Evolutionary conservation across 2,113 vertebrate species (phyloP).

Genomic region (Amazona vittata): DNA sequence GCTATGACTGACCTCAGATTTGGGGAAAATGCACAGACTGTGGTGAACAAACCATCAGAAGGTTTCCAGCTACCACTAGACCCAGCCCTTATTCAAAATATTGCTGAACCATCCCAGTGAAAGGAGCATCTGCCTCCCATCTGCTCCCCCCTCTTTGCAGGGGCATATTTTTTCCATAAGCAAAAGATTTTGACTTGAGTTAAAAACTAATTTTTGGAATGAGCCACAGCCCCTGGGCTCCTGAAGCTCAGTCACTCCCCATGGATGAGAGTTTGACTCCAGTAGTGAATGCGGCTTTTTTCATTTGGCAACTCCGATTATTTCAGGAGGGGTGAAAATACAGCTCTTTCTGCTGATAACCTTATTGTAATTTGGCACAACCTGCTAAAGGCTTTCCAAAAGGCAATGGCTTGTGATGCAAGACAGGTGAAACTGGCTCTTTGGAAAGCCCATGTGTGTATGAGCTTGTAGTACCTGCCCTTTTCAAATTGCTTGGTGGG

Average conservation of each 20-base stretch:
- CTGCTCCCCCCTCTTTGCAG: background rate
- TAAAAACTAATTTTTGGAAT: background rate
- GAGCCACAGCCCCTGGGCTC: background rate
- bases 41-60: background rate
- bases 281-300: background rate
- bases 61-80: background rate
- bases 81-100: background rate
- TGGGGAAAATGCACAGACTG: background rate
- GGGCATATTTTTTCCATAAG: background rate
- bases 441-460: background rate
- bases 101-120: background rate
- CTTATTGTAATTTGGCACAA: background rate
- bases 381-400: background rate
- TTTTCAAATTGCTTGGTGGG: background rate
- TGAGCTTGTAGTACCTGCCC: background rate
- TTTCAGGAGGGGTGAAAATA: background rate
- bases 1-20: rapidly evolving
- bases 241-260: background rate
- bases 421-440: background rate
- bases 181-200: background rate
- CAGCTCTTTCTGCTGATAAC: background rate
- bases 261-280: background rate
- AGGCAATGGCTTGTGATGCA: background rate
- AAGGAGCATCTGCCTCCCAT: background rate
- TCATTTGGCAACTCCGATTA: background rate